These are phyloP conservation scores for Corythoichthys haematopterus DNA, from an alignment of 2,113 vertebrate genomes.

Conservation along the genomic window DNA sequence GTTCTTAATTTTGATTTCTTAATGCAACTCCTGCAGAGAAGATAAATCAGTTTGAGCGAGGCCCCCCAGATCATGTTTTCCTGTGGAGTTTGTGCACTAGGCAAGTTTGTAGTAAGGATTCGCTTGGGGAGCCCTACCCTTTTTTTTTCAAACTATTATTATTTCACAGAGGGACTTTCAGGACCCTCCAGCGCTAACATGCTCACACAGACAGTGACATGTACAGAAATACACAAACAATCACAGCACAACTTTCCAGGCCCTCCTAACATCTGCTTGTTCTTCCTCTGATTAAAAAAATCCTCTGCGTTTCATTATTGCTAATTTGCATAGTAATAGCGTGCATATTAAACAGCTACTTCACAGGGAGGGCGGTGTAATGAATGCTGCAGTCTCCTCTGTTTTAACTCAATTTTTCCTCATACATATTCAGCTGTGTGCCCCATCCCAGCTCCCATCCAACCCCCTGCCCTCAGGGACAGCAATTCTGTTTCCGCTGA, in stretches of 20 bases:
- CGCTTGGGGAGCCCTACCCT: slow-evolving; percentile 43
- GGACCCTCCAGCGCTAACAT: slow-evolving; percentile 49
- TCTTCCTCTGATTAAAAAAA: slow-evolving; percentile 76
- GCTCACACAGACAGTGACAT: slow-evolving; percentile 27
- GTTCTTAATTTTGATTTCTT: slow-evolving; percentile 69
- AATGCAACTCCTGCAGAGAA: slow-evolving; percentile 65
- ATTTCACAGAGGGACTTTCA: slow-evolving; percentile 30
- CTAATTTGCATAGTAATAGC: slow-evolving; percentile 97
- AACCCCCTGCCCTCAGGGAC: slow-evolving; percentile 77
- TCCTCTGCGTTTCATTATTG: slow-evolving; percentile 79
- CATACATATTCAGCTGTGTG: slow-evolving; percentile 88
- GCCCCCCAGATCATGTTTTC: slow-evolving; percentile 42
- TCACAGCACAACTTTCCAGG: slow-evolving; percentile 57
- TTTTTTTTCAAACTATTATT: slow-evolving; percentile 33
- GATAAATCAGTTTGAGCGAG: slow-evolving; percentile 63
- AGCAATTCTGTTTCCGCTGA: slow-evolving; percentile 84
- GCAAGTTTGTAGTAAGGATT: slow-evolving; percentile 21
- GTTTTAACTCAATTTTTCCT: slow-evolving; percentile 97
- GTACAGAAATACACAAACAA: slow-evolving; percentile 36
- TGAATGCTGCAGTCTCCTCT: slow-evolving; percentile 90
- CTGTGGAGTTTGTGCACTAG: slow-evolving; percentile 27
- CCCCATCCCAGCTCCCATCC: slow-evolving; percentile 56
- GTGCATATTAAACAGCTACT: slow-evolving; percentile 97
- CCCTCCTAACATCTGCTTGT: slow-evolving; percentile 80
- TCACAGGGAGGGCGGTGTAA: slow-evolving; percentile 95